phyloP scores from a whole-genome alignment of 2,797 vertebrate genomes.

The Octomys mimax region DNA sequence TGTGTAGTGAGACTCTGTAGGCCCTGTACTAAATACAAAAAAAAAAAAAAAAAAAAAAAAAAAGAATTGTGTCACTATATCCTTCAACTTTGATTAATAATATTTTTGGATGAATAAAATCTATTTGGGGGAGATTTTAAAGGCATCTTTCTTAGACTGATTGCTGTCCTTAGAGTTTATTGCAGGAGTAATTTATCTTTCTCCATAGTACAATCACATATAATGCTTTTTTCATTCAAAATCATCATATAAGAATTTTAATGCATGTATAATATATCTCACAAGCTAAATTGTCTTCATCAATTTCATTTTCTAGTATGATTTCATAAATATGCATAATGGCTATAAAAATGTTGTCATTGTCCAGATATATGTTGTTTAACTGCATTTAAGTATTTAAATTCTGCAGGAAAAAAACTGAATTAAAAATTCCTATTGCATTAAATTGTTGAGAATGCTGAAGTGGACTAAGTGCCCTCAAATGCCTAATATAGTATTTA shows the following conservation, averaged over 20 bases:
- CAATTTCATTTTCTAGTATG: conserved; percentile 26
- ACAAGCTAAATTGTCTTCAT: not conserved
- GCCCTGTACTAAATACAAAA: no score
- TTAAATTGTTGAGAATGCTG: not conserved
- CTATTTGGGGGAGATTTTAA: conserved; percentile 45
- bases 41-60: no score
- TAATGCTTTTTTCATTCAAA: conserved; percentile 3
- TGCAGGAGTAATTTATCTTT: not conserved
- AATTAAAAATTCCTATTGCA: not conserved
- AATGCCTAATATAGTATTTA: not conserved
- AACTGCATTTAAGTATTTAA: not conserved
- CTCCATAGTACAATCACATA: not conserved
- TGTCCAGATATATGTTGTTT: conserved; percentile 9
- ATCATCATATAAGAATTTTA: not conserved
- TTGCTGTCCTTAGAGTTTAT: not conserved
- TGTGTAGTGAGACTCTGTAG: no score
- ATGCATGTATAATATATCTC: not conserved
- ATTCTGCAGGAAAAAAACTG: not conserved
- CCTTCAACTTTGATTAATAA: conserved; percentile 3
- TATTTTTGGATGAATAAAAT: conserved; percentile 46
- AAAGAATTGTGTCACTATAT: conserved; percentile 14
- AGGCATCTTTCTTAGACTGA: conserved; percentile 32
- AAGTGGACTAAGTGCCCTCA: not conserved
- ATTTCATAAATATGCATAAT: not conserved
- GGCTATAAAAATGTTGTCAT: not conserved